Percentiles rank a stretch among this genome's conserved stretches.
phyloP scores from a whole-genome alignment of 2,888 invertebrate species.

The Hipparchia semele region DNA sequence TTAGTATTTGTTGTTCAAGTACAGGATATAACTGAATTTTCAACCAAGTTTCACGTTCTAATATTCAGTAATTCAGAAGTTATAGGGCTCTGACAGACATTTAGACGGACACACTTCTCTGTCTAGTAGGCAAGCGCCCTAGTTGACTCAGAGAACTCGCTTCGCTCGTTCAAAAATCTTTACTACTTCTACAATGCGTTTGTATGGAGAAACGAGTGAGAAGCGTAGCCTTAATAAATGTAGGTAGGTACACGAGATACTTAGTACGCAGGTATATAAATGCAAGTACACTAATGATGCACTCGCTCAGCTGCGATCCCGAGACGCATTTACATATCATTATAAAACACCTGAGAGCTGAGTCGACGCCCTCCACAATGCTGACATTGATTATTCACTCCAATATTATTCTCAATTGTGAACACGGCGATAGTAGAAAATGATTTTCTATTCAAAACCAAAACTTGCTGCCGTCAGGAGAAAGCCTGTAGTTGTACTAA shows the following conservation, averaged over 20 bases:
- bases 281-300: constrained; percentile 26
- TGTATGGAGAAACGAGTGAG: no score
- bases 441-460: not conserved
- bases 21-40: no score
- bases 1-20: no score
- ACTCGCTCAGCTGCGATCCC: constrained; percentile 27
- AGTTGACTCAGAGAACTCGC: no score
- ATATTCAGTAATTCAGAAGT: no score
- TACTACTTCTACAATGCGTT: no score
- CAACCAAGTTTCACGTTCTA: no score
- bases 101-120: no score
- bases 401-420: not conserved
- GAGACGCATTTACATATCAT: constrained; percentile 26
- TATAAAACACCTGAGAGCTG: constrained; percentile 25
- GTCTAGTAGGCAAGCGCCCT: no score
- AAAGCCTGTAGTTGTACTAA: not conserved
- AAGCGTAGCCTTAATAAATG: not conserved
- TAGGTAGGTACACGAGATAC: constrained; percentile 2
- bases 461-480: not conserved
- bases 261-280: constrained; percentile 22
- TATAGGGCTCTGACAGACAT: no score
- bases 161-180: no score
- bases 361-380: constrained; percentile 9
- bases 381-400: constrained; percentile 30
- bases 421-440: no score